These are phyloP conservation scores for Epizoanthus fatuus DNA, from an alignment of 92 coral and sea anemone species.

Conservation along the genomic window DNA sequence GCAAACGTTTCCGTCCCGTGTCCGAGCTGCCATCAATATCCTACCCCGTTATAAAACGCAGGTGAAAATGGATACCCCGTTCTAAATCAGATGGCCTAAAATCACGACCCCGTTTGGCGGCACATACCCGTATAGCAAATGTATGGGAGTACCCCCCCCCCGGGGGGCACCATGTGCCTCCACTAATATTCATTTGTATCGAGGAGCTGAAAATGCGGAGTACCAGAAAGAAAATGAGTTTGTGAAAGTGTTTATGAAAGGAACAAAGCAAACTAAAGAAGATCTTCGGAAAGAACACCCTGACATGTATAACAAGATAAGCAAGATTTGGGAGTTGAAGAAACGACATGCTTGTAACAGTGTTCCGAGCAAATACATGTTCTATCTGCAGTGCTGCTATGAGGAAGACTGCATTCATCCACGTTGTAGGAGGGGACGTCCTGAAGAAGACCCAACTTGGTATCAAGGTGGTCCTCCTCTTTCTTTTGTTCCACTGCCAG, in stretches of 20 bases:
- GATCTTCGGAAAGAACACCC: conserved; percentile 40
- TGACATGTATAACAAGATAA: conserved; percentile 24
- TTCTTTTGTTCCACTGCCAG: conserved; percentile 47
- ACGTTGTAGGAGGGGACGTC: conserved; percentile 52
- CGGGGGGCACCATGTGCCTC: conserved; percentile 50
- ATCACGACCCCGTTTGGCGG: no score
- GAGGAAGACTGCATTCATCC: conserved; percentile 52
- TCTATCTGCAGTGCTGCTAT: no score
- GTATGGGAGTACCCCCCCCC: no score
- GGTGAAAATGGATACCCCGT: no score
- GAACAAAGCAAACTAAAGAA: conserved; percentile 15
- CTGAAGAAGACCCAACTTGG: conserved; percentile 40
- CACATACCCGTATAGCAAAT: no score
- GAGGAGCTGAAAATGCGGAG: conserved; percentile 38
- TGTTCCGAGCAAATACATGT: no score
- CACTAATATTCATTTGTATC: conserved; percentile 41
- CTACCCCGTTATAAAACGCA: no score
- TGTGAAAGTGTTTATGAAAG: conserved; percentile 41
- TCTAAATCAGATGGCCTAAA: no score
- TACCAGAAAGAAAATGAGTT: conserved; percentile 38
- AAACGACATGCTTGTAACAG: conserved; percentile 34
- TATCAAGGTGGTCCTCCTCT: conserved; percentile 55
- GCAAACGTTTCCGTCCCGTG: no score
- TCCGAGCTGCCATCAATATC: no score
- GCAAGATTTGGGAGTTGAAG: conserved; percentile 27